These are phyloP conservation scores for Ophonus ardosiacus DNA, from an alignment of 2,888 invertebrate genomes.

Conservation along the genomic window DNA sequence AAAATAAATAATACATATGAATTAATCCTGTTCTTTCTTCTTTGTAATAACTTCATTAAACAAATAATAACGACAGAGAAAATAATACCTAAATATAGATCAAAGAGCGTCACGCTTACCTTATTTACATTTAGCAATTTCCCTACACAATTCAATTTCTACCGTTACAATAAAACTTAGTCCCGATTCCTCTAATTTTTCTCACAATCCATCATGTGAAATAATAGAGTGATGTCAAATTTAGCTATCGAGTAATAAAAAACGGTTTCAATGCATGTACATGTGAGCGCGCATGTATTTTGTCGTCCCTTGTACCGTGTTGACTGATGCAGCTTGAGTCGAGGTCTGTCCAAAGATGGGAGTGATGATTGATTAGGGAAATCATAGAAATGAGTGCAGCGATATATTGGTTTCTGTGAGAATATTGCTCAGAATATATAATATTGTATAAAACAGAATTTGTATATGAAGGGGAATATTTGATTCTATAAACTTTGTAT, in stretches of 20 bases:
- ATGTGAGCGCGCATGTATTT: neutral
- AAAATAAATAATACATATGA: neutral
- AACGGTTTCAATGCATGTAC: constrained; percentile 48
- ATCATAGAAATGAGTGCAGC: constrained; percentile 24
- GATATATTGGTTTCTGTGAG: constrained; percentile 22
- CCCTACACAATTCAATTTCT: neutral
- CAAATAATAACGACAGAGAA: neutral
- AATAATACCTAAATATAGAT: neutral
- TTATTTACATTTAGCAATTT: neutral
- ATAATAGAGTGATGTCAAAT: constrained; percentile 63
- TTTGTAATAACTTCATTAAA: neutral
- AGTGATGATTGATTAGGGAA: constrained; percentile 51
- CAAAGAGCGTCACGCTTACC: neutral
- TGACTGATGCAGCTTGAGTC: constrained; percentile 18
- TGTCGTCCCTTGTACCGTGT: constrained; percentile 8
- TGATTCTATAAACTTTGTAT: neutral
- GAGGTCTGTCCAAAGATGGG: constrained; percentile 1
- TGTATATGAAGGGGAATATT: neutral
- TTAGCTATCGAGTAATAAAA: constrained; percentile 54
- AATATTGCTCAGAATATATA: neutral
- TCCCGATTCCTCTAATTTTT: constrained; percentile 37
- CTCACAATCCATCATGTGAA: constrained; percentile 61
- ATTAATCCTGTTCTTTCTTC: neutral
- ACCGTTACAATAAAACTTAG: constrained; percentile 16
- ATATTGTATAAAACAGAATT: neutral